Conservation (phyloP, 2,888 invertebrate genomes). For the Cosmopolites sordidus region DNA sequence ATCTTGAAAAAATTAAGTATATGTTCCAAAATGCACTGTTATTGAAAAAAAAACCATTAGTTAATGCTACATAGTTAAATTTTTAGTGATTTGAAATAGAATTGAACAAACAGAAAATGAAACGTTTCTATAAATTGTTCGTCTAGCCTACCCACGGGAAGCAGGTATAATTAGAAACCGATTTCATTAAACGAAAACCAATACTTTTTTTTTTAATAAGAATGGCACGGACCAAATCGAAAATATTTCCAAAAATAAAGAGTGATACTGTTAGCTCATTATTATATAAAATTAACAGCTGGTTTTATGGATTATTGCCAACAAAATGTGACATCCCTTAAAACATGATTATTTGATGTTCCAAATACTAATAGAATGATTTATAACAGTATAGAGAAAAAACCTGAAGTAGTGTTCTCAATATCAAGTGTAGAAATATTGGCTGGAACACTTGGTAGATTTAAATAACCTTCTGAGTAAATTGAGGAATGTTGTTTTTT, state of each 20-base stretch:
- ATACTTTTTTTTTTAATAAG: not conserved
- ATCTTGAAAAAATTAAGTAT: constrained; percentile 28
- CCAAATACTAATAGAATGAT: not conserved
- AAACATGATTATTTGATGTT: constrained; percentile 1
- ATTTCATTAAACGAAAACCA: no score
- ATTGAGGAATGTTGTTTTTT: no score
- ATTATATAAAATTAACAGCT: constrained; percentile 38
- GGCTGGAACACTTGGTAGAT: not conserved
- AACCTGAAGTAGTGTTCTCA: not conserved
- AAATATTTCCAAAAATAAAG: constrained; percentile 20
- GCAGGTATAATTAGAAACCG: no score
- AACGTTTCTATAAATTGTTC: no score
- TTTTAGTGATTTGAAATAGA: no score
- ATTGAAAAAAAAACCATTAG: constrained; percentile 23
- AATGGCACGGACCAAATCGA: not conserved
- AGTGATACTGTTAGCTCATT: constrained; percentile 28
- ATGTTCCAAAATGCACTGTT: constrained; percentile 3
- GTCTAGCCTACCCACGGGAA: no score
- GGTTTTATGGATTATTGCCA: constrained; percentile 37
- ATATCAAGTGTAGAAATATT: not conserved
- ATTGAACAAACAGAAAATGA: no score
- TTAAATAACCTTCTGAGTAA: no score
- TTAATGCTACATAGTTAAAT: no score
- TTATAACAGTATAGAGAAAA: not conserved
- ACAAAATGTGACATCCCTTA: constrained; percentile 9